Conservation (phyloP, 1,140 invertebrate species). For the Euglossa dilemma region DNA sequence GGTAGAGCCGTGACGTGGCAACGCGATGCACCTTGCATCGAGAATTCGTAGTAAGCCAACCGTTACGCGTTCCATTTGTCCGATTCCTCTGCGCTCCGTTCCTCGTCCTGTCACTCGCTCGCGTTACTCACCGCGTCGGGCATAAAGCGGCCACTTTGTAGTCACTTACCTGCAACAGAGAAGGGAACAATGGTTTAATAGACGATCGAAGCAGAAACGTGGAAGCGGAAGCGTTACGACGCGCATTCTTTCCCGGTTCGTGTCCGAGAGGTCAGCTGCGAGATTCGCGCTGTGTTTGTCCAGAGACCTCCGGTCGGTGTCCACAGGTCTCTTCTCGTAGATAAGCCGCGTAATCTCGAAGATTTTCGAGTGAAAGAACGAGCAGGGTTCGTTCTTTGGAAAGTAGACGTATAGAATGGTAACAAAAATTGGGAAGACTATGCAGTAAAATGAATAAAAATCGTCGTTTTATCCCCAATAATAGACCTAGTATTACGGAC, state of each 20-base stretch:
- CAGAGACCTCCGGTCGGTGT: not conserved
- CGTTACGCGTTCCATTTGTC: conserved; percentile 14
- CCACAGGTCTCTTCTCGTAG: not conserved
- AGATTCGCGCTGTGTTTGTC: not conserved
- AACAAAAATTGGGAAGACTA: too few relatives aligned
- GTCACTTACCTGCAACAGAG: conserved; percentile 41
- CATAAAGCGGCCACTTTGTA: not conserved
- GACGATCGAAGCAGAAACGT: not conserved
- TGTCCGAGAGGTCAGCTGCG: not conserved
- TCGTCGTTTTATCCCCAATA: too few relatives aligned
- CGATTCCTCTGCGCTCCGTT: not conserved
- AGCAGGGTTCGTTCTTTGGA: not conserved
- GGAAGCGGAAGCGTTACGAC: not conserved
- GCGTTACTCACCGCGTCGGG: conserved; percentile 32
- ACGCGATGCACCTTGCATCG: conserved; percentile 5
- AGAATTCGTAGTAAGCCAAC: conserved; percentile 4
- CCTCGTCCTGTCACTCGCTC: not conserved
- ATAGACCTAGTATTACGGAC: too few relatives aligned
- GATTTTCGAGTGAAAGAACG: not conserved
- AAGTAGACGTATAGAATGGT: too few relatives aligned
- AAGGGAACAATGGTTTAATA: conserved; percentile 40
- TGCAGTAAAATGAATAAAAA: too few relatives aligned
- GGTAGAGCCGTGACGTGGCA: conserved; percentile 15
- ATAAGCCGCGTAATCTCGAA: not conserved
- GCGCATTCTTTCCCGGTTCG: conserved; percentile 1